Evolutionary conservation across 2,113 vertebrate species (phyloP), one percentile per base, ranked within the genome.

Genomic region (Vulpes vulpes): DNA sequence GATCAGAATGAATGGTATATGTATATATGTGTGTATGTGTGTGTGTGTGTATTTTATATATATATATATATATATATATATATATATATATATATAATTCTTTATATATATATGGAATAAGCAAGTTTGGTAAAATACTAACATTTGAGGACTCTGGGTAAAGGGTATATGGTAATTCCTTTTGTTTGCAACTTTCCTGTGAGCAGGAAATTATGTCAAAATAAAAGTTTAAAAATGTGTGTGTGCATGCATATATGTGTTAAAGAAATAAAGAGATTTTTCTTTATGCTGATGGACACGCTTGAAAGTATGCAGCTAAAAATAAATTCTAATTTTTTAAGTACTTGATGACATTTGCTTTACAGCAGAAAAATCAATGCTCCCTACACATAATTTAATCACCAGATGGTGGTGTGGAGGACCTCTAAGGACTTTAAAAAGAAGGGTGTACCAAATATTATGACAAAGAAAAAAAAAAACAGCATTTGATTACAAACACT

Each of bases 41-140:
- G 6, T 32, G 30, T 32, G 27, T 65, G 62, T 43, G 79, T 74
- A 6, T 25, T 4, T 71, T 11, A 65, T 38, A 73, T 43, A 88
- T 74, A 1, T 11, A 60, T 38, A 65, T 43, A 84, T 74, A 6
- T 43, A 43, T 38, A 30, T 4, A 78, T 11, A 65, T 38, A 73
- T 43, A 89, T 74, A 78, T 35, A 35, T 11, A 60, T 38, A 65
- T 43, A 84, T 74, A 5, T 43, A 43, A 43, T 43, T 43, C 43
- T 43, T 43, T 38, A 30, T 4, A 78, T 11, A 65, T 38, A 73
- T 43, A 89, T 74, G 43, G 20, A 91, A 88, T 62, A 73, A 49
- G 32, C 14, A 90, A 76, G 81, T 69, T 16, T n/a, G 15, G 17
- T 73, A 74, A 95, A 92, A 95, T 62, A 65, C 11, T 93, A 94